Percentiles rank a stretch among this genome's conserved stretches.
These are phyloP conservation scores for Premnoplex brunnescens DNA, from an alignment of 2,797 vertebrate genomes.

Conservation along the genomic window DNA sequence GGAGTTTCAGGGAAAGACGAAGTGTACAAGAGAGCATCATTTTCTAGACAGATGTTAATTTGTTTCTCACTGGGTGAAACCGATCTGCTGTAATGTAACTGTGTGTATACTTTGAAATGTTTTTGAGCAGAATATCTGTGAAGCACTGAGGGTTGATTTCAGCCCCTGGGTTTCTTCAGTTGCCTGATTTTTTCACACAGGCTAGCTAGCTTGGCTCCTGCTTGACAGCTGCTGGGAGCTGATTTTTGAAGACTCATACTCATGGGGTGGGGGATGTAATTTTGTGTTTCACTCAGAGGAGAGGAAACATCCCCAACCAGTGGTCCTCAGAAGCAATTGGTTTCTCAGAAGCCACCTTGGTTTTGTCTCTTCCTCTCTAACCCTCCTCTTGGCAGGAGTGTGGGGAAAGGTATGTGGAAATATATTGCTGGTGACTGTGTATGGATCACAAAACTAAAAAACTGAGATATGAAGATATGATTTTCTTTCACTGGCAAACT, in stretches of 20 bases:
- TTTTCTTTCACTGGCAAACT: neutral
- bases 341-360: neutral
- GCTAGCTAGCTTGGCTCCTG: neutral
- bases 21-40: slow-evolving; percentile 35
- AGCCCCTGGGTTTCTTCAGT: neutral
- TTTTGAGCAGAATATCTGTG: neutral
- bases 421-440: fast-evolving
- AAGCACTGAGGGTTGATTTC: neutral
- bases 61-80: slow-evolving; percentile 44
- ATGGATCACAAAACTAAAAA: neutral
- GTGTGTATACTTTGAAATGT: neutral
- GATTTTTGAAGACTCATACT: neutral
- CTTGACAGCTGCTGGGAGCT: neutral
- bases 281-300: neutral
- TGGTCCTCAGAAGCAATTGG: neutral
- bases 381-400: neutral
- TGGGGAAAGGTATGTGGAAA: neutral
- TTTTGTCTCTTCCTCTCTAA: neutral
- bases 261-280: fast-evolving
- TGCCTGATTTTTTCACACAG: neutral
- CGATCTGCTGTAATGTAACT: neutral
- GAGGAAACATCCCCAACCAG: neutral
- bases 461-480: fast-evolving
- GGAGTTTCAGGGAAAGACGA: slow-evolving; percentile 38
- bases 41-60: slow-evolving; percentile 60